Conservation (phyloP, 2,888 invertebrate genomes). For the Epinotia ramella region DNA sequence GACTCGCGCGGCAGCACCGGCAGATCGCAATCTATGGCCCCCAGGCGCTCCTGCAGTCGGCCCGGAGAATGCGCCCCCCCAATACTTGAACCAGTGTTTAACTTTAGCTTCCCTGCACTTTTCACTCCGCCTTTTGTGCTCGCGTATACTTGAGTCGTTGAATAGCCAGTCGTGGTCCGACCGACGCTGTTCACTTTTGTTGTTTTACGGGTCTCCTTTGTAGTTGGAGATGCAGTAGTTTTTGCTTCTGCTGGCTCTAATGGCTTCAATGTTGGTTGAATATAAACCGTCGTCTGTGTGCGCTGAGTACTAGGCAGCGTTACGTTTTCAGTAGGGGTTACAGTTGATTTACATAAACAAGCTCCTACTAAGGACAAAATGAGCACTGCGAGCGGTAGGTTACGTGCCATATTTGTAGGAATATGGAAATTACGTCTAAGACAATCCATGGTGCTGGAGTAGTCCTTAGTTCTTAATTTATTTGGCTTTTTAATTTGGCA, state of each 20-base stretch:
- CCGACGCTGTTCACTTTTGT: constrained; percentile 72
- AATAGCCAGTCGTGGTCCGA: constrained; percentile 65
- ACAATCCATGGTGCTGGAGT: constrained; percentile 26
- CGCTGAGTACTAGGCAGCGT: constrained; percentile 63
- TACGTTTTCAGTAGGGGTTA: constrained; percentile 63
- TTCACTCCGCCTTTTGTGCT: constrained; percentile 73
- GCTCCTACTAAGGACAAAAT: constrained; percentile 67
- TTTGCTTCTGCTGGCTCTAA: constrained; percentile 66
- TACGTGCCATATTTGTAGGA: constrained; percentile 52
- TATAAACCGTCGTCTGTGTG: constrained; percentile 59
- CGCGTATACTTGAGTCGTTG: constrained; percentile 68
- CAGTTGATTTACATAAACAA: constrained; percentile 62
- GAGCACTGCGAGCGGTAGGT: constrained; percentile 64
- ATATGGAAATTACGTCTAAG: constrained; percentile 52
- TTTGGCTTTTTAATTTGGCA: constrained; percentile 41
- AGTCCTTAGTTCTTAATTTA: constrained; percentile 9
- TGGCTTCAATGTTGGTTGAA: constrained; percentile 62
- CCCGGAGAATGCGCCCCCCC: constrained; percentile 74
- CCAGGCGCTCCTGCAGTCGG: constrained; percentile 87
- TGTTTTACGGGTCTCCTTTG: constrained; percentile 72
- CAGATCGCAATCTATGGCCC: constrained; percentile 87
- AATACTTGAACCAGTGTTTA: constrained; percentile 73
- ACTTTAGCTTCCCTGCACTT: constrained; percentile 78
- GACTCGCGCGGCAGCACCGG: constrained; percentile 87
- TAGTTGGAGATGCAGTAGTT: constrained; percentile 67